phyloP scores from a whole-genome alignment of 1,140 invertebrate species.

The Thaumatotibia leucotreta region DNA sequence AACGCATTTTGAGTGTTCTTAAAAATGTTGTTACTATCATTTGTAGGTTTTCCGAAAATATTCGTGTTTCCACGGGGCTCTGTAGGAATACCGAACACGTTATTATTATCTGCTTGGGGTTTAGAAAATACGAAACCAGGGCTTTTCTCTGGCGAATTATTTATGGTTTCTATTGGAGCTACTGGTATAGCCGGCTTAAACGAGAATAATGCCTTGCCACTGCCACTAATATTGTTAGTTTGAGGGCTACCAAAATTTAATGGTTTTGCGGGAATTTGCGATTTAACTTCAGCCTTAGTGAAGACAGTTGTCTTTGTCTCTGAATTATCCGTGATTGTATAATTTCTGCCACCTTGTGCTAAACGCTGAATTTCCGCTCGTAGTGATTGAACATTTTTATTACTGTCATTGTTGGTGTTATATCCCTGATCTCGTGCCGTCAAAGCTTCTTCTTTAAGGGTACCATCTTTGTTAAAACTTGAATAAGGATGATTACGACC shows the following conservation, averaged over 20 bases:
- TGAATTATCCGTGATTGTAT: conserved; percentile 37
- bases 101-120: conserved; percentile 38
- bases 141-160: conserved; percentile 47
- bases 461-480: conserved; percentile 82
- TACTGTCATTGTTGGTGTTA: conserved; percentile 60
- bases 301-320: conserved; percentile 35
- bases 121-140: conserved; percentile 61
- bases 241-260: conserved; percentile 17
- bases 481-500: conserved; percentile 77
- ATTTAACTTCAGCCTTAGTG: conserved; percentile 31
- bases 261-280: conserved; percentile 24
- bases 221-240: conserved; percentile 17
- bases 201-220: conserved; percentile 36
- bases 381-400: conserved; percentile 54
- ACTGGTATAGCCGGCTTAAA: conserved; percentile 57
- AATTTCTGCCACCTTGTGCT: conserved; percentile 31
- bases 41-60: conserved; percentile 22
- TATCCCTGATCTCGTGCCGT: conserved; percentile 77
- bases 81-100: conserved; percentile 16
- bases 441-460: conserved; percentile 73
- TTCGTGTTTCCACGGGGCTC: neutral
- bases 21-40: conserved; percentile 15
- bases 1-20: neutral
- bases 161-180: conserved; percentile 42
- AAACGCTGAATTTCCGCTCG: conserved; percentile 51